phyloP scores from a whole-genome alignment of 2,888 invertebrate species.

The Eulithis prunata region DNA sequence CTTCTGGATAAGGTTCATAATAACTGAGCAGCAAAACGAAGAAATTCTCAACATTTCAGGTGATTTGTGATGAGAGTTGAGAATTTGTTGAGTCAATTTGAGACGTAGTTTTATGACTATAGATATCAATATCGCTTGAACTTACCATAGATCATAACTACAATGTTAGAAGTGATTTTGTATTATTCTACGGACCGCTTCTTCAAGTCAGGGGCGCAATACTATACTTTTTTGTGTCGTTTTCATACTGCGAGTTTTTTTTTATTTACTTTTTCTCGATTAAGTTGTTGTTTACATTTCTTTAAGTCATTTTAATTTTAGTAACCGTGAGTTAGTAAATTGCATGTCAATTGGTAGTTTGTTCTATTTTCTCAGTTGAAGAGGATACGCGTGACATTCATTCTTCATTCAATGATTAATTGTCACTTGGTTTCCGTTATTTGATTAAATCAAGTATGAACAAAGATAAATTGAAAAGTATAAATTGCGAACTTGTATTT shows the following conservation, averaged over 20 bases:
- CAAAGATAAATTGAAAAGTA: too few species aligned
- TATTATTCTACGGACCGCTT: constrained; percentile 20
- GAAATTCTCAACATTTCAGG: too few species aligned
- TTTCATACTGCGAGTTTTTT: too few species aligned
- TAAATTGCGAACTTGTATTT: too few species aligned
- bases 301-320: constrained; percentile 1
- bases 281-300: constrained; percentile 22
- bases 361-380: not conserved
- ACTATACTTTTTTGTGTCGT: constrained; percentile 27
- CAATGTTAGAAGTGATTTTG: too few species aligned
- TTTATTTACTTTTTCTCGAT: constrained; percentile 28
- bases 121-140: too few species aligned
- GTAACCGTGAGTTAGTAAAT: not conserved
- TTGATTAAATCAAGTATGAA: too few species aligned
- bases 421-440: constrained; percentile 2
- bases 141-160: too few species aligned
- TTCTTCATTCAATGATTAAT: constrained; percentile 11
- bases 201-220: constrained; percentile 42
- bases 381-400: constrained; percentile 2
- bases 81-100: too few species aligned
- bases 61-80: too few species aligned
- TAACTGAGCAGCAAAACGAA: too few species aligned
- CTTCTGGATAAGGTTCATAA: not conserved
- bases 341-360: constrained; percentile 6
- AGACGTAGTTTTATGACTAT: too few species aligned